Base-by-base conservation (phyloP, 2,888 invertebrate genomes). In the Rhorus exstirpatorius region DNA sequence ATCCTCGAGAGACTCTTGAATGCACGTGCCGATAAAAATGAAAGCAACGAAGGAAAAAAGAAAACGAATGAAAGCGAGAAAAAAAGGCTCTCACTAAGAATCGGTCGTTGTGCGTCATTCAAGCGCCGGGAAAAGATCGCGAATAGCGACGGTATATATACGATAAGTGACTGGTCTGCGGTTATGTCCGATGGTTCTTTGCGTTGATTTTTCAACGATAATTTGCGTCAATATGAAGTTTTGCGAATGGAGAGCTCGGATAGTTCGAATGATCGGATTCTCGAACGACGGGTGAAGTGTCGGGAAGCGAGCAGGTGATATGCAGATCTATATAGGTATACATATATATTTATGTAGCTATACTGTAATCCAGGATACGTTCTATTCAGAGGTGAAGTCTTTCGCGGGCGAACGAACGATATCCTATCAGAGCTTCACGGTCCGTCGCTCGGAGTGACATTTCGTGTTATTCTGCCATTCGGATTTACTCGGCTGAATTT, bases 381-480 rank as follows among this genome's bases (percentile, higher is more conserved):
- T 79, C 38, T 72, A 65, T 60, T 72, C 79, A 49, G 61, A 53
- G 38, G 49, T 35, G n/a, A 44, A 75, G 75, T 75, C 74, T 77
- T 77, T 72, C 68, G 70, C 60, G 49, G 46, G 49, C 60, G 68
- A 65, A 65, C 71, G 60, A 77, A 51, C 67, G 84, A 86, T 85
- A 85, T 78, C 70, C 84, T 84, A 86, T 87, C 86, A 79, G 76
- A 79, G 72, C 84, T 84, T 83, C 83, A 84, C 85, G 84, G 83
- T 87, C 83, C 81, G 84, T 84, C 81, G 70, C 79, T 31, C 67
- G 49, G 75, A 70, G 71, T 85, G 87, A 87, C 87, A 67, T 75
- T 84, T 84, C 81, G 63, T 81, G 84, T 86, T 85, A 81, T 78
- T 72, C 55, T 51, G 55, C 55, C 67, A 60, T 85, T 86, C 86